Conservation (phyloP, 2,797 vertebrate species). For the Gambusia yucatana region DNA sequence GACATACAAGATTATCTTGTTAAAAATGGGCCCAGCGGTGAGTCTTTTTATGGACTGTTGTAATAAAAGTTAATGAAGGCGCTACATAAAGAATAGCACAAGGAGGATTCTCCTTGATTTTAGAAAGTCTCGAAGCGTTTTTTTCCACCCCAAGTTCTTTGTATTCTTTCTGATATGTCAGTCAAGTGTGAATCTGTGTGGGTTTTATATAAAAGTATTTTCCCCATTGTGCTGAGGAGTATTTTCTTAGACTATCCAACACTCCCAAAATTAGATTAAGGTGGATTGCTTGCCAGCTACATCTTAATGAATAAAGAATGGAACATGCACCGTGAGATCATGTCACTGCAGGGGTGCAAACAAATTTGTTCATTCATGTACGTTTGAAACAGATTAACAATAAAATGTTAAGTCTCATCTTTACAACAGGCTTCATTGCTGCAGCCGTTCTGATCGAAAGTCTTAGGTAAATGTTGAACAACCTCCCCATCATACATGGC, state of each 20-base stretch:
- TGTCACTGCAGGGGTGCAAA: not conserved
- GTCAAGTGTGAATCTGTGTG: slow-evolving; percentile 1
- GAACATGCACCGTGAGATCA: not conserved
- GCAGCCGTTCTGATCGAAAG: not conserved
- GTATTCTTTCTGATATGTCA: slow-evolving; percentile 1
- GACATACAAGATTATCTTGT: slow-evolving; percentile 27
- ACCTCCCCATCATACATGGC: not conserved
- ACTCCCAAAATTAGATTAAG: not conserved
- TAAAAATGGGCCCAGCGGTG: slow-evolving; percentile 3
- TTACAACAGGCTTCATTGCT: not conserved
- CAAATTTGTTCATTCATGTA: not conserved
- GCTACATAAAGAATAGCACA: not conserved
- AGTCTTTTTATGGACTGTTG: slow-evolving; percentile 36
- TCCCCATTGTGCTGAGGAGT: not conserved
- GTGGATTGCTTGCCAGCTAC: not conserved
- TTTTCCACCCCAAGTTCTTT: not conserved
- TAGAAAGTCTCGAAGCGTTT: not conserved
- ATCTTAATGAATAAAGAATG: not conserved
- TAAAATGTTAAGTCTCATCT: not conserved
- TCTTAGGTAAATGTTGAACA: not conserved
- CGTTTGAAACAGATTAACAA: not conserved
- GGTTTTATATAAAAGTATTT: not conserved
- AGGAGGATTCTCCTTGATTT: not conserved
- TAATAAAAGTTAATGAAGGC: not conserved
- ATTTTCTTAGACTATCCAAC: not conserved